Conservation (phyloP, 2,113 vertebrate genomes). For the Electrona antarctica region DNA sequence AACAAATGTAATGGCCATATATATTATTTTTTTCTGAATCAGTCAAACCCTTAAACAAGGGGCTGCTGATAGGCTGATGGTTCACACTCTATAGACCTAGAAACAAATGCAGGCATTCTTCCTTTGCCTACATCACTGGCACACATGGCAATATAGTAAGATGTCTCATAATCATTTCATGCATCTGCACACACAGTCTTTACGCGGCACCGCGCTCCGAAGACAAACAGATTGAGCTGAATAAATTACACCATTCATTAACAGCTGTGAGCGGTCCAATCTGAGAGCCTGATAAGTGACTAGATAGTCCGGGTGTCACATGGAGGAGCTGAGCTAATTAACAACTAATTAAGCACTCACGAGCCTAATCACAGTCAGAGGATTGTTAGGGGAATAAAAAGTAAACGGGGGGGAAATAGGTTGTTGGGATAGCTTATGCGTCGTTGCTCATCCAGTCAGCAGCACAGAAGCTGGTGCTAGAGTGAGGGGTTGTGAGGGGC, state of each 20-base stretch:
- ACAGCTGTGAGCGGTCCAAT: slow-evolving; percentile 52
- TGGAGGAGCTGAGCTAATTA: slow-evolving; percentile 62
- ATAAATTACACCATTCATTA: slow-evolving; percentile 72
- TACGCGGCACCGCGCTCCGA: slow-evolving; percentile 28
- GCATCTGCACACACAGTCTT: slow-evolving; percentile 32
- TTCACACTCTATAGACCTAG: too few relatives aligned
- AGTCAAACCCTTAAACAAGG: too few relatives aligned
- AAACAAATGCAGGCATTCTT: neutral
- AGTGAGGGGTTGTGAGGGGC: slow-evolving; percentile 47
- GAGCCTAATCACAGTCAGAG: slow-evolving; percentile 18
- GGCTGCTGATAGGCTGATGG: too few relatives aligned
- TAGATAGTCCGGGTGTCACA: slow-evolving; percentile 46
- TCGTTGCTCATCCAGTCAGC: slow-evolving; percentile 39
- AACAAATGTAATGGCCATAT: too few relatives aligned
- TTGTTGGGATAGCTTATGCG: slow-evolving; percentile 14
- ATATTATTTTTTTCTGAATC: too few relatives aligned
- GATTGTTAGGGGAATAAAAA: slow-evolving; percentile 1
- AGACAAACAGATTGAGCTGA: slow-evolving; percentile 69
- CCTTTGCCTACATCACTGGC: slow-evolving; percentile 4
- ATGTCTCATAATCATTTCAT: slow-evolving; percentile 44
- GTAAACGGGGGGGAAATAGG: neutral
- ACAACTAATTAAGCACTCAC: slow-evolving; percentile 63
- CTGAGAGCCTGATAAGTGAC: slow-evolving; percentile 66
- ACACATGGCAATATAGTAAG: slow-evolving; percentile 15
- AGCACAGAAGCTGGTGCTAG: slow-evolving; percentile 39